These are phyloP conservation scores for Argopecten irradians DNA, from an alignment of 1,140 invertebrate genomes.

Conservation along the genomic window DNA sequence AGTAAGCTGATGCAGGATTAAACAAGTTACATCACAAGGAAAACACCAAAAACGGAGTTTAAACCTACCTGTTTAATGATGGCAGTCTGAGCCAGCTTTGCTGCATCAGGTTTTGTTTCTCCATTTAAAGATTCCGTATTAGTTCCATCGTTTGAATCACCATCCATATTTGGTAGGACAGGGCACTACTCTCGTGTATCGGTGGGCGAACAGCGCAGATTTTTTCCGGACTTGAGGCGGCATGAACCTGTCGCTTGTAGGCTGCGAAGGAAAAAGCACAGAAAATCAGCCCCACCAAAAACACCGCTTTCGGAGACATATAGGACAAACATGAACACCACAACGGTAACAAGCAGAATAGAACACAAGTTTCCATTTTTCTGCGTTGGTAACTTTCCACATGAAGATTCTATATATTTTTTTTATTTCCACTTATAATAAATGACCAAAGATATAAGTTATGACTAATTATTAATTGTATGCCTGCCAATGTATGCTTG, in stretches of 20 bases:
- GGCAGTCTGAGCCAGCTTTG: conserved; percentile 74
- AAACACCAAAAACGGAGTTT: conserved; percentile 26
- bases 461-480: conserved; percentile 23
- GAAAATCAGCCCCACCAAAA: neutral
- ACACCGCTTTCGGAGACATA: neutral
- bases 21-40: neutral
- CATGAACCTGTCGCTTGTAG: conserved; percentile 20
- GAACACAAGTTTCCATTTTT: neutral
- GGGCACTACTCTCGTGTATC: conserved; percentile 49
- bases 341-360: neutral
- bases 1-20: neutral
- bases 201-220: neutral
- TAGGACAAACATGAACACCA: neutral
- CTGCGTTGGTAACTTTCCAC: neutral
- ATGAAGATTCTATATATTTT: neutral
- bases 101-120: conserved; percentile 73
- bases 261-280: conserved; percentile 11
- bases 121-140: conserved; percentile 70
- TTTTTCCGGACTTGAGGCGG: conserved; percentile 20
- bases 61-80: conserved; percentile 76
- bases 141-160: conserved; percentile 72
- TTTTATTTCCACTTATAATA: conserved; percentile 13
- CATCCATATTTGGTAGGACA: conserved; percentile 67
- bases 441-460: conserved; percentile 1
- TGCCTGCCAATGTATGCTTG: neutral